Evolutionary conservation across 2,888 invertebrate genomes (phyloP), one percentile per base, ranked within the genome.

Genomic region (Ectropis crepuscularia): DNA sequence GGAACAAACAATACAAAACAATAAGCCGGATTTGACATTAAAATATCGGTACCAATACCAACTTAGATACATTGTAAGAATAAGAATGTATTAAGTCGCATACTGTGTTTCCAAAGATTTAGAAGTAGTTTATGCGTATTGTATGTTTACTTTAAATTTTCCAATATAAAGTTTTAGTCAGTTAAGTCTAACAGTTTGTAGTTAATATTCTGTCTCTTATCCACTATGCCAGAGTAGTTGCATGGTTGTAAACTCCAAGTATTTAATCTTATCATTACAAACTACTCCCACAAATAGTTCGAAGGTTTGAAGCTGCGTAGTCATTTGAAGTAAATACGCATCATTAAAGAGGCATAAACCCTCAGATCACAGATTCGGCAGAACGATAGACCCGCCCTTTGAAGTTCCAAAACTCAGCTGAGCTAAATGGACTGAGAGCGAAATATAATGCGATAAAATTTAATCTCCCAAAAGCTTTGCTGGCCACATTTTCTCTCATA

Each of bases 341-440:
- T 68, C 71, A 67, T 68, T 69, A 67, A 69, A 61, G 69, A 70
- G 70, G 64, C 64, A 70, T 65, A 62, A 64, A 46, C 67, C 61
- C 64, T 70, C 67, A 71, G 71, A 74, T 69, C 55, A 41, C 41
- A 72, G 70, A 74, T 75, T 61, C 54, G 57, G 43, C 65, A 68
- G 68, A 71, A 61, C 61, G 69, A 78, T 75, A 73, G 49, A 60
- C 53, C 68, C 62, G 50, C 62, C 65, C 74, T 78, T 80, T 78
- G 73, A 79, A 75, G 71, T 66, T 68, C 67, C 69, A 62, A 68
- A 71, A 69, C 68, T 70, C 63, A 71, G 69, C 62, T 45, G 50
- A 62, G 64, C 63, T 73, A 74, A 86, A 84, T 79, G 75, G 72
- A 53, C 68, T 72, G 76, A 71, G 81, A 80, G 77, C 73, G 61